Base-by-base conservation (phyloP, 2,113 vertebrate genomes). In the Albula glossodonta region DNA sequence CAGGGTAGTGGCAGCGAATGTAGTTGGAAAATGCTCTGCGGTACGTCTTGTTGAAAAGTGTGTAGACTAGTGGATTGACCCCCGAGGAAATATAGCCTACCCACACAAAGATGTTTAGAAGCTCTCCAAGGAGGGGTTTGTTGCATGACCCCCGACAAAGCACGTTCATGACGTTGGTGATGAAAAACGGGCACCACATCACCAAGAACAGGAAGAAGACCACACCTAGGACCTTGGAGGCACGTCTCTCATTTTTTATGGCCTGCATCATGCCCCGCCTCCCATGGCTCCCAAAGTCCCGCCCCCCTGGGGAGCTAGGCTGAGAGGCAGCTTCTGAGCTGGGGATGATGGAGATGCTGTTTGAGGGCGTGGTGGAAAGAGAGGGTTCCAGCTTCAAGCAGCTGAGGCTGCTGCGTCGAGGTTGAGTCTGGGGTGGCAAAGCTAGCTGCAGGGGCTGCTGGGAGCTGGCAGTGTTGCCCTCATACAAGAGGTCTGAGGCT, bases 161-260 rank as follows among this genome's bases (percentile, higher is more conserved):
- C 52, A 96, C 96, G 0, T 94, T 95, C 93, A 97, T 93, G 89
- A 97, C 95, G 17, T 97, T 97, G 19, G 96, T 97, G 91, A 97
- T 94, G 90, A 97, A 97, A 79, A 97, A 97, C 0, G 97, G 96
- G 91, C 96, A 97, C 97, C 97, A 97, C 96, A 97, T 97, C 84
- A 97, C 88, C 88, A 97, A 95, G 91, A 97, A 97, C 89, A 97
- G 90, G 90, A 97, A 97, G 94, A 97, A 97, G 88, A 97, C 97
- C 2, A 97, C 95, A 70, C 97, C 97, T 88, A 97, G 92, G 86
- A 97, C 96, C 90, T 97, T 97, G 0, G 96, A 97, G 25, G 96
- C 96, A 86, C 97, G 95, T 11, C 91, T 92, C 85, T 97, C 97
- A 0, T 97, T 97, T 93, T 96, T 96, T 90, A 97, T 96, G 53